phyloP scores from a whole-genome alignment of 1,140 invertebrate species.

The Scaptodrosophila lebanonensis region DNA sequence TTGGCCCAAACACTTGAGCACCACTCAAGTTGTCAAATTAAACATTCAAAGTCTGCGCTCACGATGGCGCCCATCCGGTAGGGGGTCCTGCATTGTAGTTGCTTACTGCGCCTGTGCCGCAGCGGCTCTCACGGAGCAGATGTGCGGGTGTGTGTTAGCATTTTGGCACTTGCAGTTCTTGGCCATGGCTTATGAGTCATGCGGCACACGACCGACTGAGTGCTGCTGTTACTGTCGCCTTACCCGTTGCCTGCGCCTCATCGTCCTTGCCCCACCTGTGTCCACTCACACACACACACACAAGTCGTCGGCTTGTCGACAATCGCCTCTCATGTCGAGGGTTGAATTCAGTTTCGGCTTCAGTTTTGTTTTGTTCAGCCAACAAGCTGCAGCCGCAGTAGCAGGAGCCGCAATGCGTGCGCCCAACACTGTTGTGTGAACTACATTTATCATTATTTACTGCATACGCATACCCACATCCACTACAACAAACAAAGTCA shows the following conservation, averaged over 20 bases:
- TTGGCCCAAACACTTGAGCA: conserved; percentile 18
- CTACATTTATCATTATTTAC: too few relatives aligned
- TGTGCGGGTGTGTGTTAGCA: conserved; percentile 12
- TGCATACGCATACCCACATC: conserved; percentile 14
- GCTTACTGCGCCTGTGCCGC: conserved; percentile 57
- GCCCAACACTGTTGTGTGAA: neutral
- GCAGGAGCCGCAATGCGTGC: conserved; percentile 4
- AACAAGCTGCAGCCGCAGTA: conserved; percentile 46
- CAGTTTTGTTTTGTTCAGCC: conserved; percentile 64
- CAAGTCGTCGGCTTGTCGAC: neutral
- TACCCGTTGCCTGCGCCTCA: too few relatives aligned
- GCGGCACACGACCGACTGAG: conserved; percentile 20
- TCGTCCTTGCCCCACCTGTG: conserved; percentile 53
- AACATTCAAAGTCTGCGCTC: conserved; percentile 44
- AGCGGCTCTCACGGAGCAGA: conserved; percentile 40
- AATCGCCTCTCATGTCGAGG: neutral
- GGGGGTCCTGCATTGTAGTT: conserved; percentile 29
- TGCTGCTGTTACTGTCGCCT: too few relatives aligned
- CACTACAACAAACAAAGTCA: conserved; percentile 6
- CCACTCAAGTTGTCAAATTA: conserved; percentile 33
- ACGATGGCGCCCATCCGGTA: conserved; percentile 2
- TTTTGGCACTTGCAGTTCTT: conserved; percentile 33
- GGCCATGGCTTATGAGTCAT: conserved; percentile 53
- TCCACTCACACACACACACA: neutral
- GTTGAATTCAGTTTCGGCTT: conserved; percentile 32